Percentiles rank a stretch among this genome's conserved stretches.
Evolutionary conservation across 2,888 invertebrate species (phyloP).

Genomic region (Acleris sparsana): DNA sequence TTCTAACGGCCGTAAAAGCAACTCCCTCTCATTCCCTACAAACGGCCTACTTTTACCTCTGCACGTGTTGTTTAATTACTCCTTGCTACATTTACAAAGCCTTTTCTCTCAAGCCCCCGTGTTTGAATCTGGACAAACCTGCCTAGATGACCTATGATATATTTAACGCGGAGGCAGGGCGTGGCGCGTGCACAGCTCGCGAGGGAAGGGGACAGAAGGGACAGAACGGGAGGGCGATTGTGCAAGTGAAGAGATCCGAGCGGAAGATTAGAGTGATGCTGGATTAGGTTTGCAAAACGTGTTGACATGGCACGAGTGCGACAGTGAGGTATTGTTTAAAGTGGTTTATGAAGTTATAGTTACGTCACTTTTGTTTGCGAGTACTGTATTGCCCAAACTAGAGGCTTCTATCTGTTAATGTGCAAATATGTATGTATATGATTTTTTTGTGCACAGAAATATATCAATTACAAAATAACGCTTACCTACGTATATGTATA

Average conservation of each 20-base stretch:
- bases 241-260: conserved; percentile 43
- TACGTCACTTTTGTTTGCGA: too few relatives aligned
- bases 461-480: too few relatives aligned
- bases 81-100: conserved; percentile 15
- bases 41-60: too few relatives aligned
- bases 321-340: conserved; percentile 11
- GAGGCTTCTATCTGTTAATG: too few relatives aligned
- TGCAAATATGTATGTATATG: too few relatives aligned
- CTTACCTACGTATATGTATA: too few relatives aligned
- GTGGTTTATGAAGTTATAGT: background rate
- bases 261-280: conserved; percentile 23
- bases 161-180: conserved; percentile 64
- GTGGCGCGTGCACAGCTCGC: conserved; percentile 74
- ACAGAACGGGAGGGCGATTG: conserved; percentile 56
- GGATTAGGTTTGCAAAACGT: conserved; percentile 15
- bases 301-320: conserved; percentile 3
- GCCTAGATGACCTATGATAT: conserved; percentile 72
- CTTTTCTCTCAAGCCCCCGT: conserved; percentile 27
- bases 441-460: too few relatives aligned
- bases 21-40: too few relatives aligned
- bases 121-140: conserved; percentile 53
- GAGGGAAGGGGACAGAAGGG: conserved; percentile 54
- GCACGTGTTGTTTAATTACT: conserved; percentile 7
- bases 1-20: too few relatives aligned
- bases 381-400: too few relatives aligned